These are phyloP conservation scores for Odocoileus virginianus DNA, from an alignment of 2,113 vertebrate species.

Conservation along the genomic window DNA sequence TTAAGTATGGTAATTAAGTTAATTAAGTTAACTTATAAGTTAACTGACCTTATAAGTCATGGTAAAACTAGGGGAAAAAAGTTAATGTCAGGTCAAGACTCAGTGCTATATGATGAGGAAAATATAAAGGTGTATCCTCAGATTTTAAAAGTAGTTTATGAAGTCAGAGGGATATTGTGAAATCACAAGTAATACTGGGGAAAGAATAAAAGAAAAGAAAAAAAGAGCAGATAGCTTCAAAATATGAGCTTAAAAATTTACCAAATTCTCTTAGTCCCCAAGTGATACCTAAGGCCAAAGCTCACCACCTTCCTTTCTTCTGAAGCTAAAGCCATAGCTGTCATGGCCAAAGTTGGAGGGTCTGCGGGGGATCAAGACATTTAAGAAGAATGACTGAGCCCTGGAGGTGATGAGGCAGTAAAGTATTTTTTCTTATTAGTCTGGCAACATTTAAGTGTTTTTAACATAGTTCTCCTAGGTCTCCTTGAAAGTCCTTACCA, in stretches of 20 bases:
- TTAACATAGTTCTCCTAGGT: not conserved
- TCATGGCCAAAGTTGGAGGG: not conserved
- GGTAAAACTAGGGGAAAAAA: not conserved
- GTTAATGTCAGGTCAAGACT: not conserved
- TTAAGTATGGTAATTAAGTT: too few species aligned
- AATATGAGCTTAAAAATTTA: conserved; percentile 23
- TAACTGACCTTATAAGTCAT: not conserved
- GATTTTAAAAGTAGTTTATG: not conserved
- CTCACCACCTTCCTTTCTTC: not conserved
- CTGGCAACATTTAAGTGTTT: not conserved
- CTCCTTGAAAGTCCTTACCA: not conserved
- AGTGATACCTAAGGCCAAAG: conserved; percentile 19
- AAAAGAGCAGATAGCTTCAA: not conserved
- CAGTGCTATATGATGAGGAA: not conserved
- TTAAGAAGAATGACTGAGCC: not conserved
- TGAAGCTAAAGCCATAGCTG: not conserved
- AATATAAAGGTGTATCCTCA: not conserved
- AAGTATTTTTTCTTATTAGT: conserved; percentile 24
- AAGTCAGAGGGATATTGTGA: not conserved
- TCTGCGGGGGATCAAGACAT: not conserved
- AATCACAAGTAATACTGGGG: not conserved
- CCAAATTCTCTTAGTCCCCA: conserved; percentile 12
- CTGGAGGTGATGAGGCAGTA: conserved; percentile 12
- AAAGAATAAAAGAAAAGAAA: not conserved
- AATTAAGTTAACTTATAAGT: too few species aligned